These are phyloP conservation scores for Lates japonicus DNA, from an alignment of 2,797 vertebrate species.

Conservation along the genomic window DNA sequence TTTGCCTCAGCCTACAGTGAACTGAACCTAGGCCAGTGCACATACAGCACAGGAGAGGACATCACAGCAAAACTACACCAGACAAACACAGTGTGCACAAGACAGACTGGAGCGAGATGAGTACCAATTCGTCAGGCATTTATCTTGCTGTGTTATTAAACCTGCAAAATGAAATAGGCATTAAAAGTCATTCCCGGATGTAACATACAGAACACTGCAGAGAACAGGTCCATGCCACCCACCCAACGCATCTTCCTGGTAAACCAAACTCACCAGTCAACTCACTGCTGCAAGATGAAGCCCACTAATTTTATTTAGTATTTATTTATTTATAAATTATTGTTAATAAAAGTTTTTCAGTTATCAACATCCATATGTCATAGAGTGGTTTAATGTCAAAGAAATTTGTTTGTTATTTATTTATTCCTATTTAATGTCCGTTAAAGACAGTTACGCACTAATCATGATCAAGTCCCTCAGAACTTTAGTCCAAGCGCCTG, in stretches of 20 bases:
- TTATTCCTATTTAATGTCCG: not conserved
- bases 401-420: too few species aligned
- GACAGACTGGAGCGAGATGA: slow-evolving; percentile 58
- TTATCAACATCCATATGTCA: too few species aligned
- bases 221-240: slow-evolving; percentile 6
- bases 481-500: slow-evolving; percentile 7
- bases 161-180: slow-evolving; percentile 42
- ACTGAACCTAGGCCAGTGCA: slow-evolving; percentile 69
- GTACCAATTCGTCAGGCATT: slow-evolving; percentile 58
- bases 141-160: slow-evolving; percentile 53
- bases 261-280: slow-evolving; percentile 44
- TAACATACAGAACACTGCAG: slow-evolving; percentile 53
- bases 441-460: not conserved
- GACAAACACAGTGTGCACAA: slow-evolving; percentile 65
- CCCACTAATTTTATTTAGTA: not conserved
- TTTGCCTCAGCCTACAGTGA: slow-evolving; percentile 6
- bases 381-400: too few species aligned
- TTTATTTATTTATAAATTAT: not conserved
- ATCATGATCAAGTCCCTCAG: not conserved
- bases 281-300: not conserved
- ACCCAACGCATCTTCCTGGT: slow-evolving; percentile 14
- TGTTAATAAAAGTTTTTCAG: not conserved
- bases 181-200: slow-evolving; percentile 39
- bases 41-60: slow-evolving; percentile 48
- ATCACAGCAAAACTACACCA: slow-evolving; percentile 38